Evolutionary conservation across 23 tunicate species (phyloP).

Genomic region (Trididemnum miniatum): DNA sequence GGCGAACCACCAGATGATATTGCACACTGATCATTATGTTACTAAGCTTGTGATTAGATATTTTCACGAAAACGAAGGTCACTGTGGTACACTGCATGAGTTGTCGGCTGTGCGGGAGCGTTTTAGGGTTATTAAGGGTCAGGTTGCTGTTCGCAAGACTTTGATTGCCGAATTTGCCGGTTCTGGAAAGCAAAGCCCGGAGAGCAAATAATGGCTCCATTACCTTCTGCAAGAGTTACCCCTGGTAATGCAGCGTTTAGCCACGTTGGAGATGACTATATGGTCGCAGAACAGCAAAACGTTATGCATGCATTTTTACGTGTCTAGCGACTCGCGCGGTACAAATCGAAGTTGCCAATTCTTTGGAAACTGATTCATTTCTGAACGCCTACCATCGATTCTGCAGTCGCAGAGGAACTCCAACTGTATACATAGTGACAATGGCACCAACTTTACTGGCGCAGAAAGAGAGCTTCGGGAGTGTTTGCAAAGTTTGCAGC

Average conservation of each 20-base stretch:
- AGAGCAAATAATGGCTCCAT: conserved; percentile 39
- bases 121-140: conserved; percentile 34
- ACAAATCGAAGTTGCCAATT: conserved; percentile 31
- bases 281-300: conserved; percentile 37
- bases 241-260: conserved; percentile 23
- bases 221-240: conserved; percentile 31
- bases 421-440: conserved; percentile 8
- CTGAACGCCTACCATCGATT: conserved; percentile 29
- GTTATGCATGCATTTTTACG: conserved; percentile 40
- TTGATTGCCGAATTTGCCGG: conserved; percentile 17
- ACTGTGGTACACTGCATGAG: conserved; percentile 37
- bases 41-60: background rate
- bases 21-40: conserved; percentile 10
- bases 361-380: conserved; percentile 35
- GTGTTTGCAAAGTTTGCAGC: conserved; percentile 20
- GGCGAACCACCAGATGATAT: conserved; percentile 21
- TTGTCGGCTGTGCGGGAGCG: conserved; percentile 19
- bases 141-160: background rate
- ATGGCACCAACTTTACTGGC: conserved; percentile 20
- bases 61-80: conserved; percentile 32
- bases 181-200: conserved; percentile 40
- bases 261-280: conserved; percentile 8
- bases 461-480: conserved; percentile 39
- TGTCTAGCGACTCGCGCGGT: conserved; percentile 50
- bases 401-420: conserved; percentile 24